Base-by-base conservation (phyloP, 2,797 vertebrate genomes). In the Notolabrus celidotus region DNA sequence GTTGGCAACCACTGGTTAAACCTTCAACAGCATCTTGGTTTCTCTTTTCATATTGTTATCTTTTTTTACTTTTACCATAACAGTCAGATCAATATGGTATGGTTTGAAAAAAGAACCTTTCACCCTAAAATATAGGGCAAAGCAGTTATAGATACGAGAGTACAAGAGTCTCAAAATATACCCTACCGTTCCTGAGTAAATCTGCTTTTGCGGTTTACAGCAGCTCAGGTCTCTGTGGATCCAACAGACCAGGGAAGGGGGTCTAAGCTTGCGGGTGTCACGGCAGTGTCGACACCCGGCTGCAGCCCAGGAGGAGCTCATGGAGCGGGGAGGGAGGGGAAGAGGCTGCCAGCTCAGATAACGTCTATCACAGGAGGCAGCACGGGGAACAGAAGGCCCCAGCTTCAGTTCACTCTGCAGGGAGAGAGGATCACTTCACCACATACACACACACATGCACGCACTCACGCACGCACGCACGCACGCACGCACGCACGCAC, bases 301-400 rank as follows among this genome's bases (percentile, higher is more conserved):
- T 4, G 34, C 1, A 45, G 54, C 56, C 43, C 45, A 36, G 64
- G 60, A 74, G 63, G 67, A 69, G 73, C 60, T 27, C 1, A 20
- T 62, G 80, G 50, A 29, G 49, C 42, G 63, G 60, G 53, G 53
- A 67, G 92, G 89, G 90, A 92, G 92, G 90, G 92, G 92, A 90
- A 91, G 83, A 90, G 80, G 88, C 92, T 95, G 94, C 79, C 62
- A 7, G 82, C 68, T 57, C 70, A 90, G 94, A 95, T 95, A 95
- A 95, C 87, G 89, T 92, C 89, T 93, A 94, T 95, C 94, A 86
- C 64, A 23, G 76, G 62, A 63, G 82, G 74, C 87, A 92, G 82
- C 22, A 34, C 60, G 72, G 69, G 73, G 55, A 79, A 14, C 23
- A 27, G 49, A 67, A 83, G 74, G 66, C 80, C 76, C 56, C 47